phyloP scores from a whole-genome alignment of 2,797 vertebrate species.

The Aulostomus chinensis region DNA sequence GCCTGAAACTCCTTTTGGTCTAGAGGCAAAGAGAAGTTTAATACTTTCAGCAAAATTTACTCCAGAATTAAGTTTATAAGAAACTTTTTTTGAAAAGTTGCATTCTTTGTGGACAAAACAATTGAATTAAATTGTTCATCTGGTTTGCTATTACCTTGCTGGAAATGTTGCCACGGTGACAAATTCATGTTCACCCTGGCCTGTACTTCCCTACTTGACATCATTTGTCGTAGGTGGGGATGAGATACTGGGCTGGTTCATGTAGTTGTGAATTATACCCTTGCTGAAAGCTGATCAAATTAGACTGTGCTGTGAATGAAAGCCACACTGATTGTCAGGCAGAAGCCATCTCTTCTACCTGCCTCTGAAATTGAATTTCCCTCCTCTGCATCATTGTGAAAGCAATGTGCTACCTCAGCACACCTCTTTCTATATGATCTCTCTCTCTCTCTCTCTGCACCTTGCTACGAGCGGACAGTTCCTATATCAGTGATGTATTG shows the following conservation, averaged over 20 bases:
- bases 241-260: background rate
- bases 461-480: conserved; percentile 33
- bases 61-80: background rate
- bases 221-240: background rate
- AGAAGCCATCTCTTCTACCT: conserved; percentile 11
- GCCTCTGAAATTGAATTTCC: conserved; percentile 25
- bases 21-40: background rate
- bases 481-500: conserved; percentile 44
- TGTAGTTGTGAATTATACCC: conserved; percentile 1
- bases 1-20: no score
- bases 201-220: background rate
- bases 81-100: background rate
- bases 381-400: conserved; percentile 26
- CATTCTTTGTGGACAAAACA: background rate
- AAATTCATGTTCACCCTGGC: background rate
- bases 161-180: conserved; percentile 2
- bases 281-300: conserved; percentile 2
- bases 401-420: conserved; percentile 39
- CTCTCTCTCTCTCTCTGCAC: conserved; percentile 13
- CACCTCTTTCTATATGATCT: background rate
- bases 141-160: background rate
- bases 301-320: background rate
- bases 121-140: background rate
- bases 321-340: conserved; percentile 3
- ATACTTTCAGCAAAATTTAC: conserved; percentile 1